Percentiles rank a stretch among this genome's conserved stretches.
These are phyloP conservation scores for Drosophila ficusphila DNA, from an alignment of 1,140 invertebrate genomes.

Conservation along the genomic window DNA sequence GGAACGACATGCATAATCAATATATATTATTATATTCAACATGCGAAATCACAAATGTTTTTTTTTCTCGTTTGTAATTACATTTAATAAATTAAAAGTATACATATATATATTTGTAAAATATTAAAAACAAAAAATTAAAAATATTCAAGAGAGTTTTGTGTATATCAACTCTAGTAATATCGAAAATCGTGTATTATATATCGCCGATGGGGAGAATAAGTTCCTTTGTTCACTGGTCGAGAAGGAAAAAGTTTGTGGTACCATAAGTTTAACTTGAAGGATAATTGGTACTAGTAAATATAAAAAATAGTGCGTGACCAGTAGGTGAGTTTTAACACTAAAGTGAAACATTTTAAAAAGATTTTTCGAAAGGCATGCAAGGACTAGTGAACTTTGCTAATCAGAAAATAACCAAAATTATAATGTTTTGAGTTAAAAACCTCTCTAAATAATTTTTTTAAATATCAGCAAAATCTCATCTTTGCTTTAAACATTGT, in stretches of 20 bases:
- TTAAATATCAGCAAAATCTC: background rate
- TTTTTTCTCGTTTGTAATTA: conserved; percentile 39
- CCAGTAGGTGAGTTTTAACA: background rate
- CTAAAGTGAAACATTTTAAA: too few relatives aligned
- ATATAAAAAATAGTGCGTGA: background rate
- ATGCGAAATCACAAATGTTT: conserved; percentile 57
- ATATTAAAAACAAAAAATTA: conserved; percentile 52
- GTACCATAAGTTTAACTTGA: background rate
- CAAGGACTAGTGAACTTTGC: too few relatives aligned
- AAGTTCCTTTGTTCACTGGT: background rate
- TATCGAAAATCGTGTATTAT: conserved; percentile 51
- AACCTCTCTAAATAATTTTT: background rate
- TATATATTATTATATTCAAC: conserved; percentile 43
- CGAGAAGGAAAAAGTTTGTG: background rate
- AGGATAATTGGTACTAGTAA: background rate
- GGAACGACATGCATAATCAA: conserved; percentile 29
- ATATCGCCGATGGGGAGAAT: conserved; percentile 1
- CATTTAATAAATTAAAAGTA: conserved; percentile 60
- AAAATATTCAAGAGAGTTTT: conserved; percentile 33
- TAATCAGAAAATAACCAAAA: too few relatives aligned
- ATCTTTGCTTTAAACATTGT: background rate
- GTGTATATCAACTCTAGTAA: conserved; percentile 1
- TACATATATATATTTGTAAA: conserved; percentile 37
- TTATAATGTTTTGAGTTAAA: too few relatives aligned
- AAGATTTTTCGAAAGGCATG: too few relatives aligned